Base-by-base conservation (phyloP, 37 sponge, comb jelly and placozoan species). In the Chondrosia reniformis region DNA sequence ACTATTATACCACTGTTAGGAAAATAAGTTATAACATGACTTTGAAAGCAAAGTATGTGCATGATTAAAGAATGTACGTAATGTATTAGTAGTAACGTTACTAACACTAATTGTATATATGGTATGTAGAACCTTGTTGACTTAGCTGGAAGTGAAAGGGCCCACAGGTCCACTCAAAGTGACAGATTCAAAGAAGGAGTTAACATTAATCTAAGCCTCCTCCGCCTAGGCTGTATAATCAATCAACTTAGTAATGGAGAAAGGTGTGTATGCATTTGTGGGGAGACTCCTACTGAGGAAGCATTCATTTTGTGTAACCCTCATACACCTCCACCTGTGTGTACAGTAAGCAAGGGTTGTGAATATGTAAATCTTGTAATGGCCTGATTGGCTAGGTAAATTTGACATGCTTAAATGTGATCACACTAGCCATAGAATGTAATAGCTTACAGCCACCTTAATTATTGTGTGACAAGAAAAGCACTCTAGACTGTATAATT, bases 61-160 rank as follows among this genome's bases (percentile, higher is more conserved):
- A n/a, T n/a, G 21, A 31, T 65, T 22, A n/a, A 65, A 28, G 19
- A 8, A 10, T 59, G 41, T 38, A 41, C n/a, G n/a, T n/a, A n/a
- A n/a, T n/a, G n/a, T n/a, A 24, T 10, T 57, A 12, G 55, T n/a
- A n/a, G n/a, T n/a, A n/a, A n/a, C n/a, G n/a, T n/a, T n/a, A n/a
- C n/a, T n/a, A n/a, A n/a, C n/a, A n/a, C n/a, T n/a, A n/a, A n/a
- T n/a, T n/a, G n/a, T n/a, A n/a, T n/a, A n/a, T n/a, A n/a, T n/a
- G n/a, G n/a, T n/a, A n/a, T n/a, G 0, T 39, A 93, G 94, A 94
- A 95, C 62, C 63, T 97, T 79, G 96, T 97, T 43, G 99, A 97
- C 62, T 81, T 97, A 65, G 99, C 99, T 74, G 99, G 99, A 6
- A 85, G 87, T 58, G 99, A 97, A 76, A 74, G 91, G 45, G 90